These are phyloP conservation scores for Electrona antarctica DNA, from an alignment of 2,113 vertebrate species.

Conservation along the genomic window DNA sequence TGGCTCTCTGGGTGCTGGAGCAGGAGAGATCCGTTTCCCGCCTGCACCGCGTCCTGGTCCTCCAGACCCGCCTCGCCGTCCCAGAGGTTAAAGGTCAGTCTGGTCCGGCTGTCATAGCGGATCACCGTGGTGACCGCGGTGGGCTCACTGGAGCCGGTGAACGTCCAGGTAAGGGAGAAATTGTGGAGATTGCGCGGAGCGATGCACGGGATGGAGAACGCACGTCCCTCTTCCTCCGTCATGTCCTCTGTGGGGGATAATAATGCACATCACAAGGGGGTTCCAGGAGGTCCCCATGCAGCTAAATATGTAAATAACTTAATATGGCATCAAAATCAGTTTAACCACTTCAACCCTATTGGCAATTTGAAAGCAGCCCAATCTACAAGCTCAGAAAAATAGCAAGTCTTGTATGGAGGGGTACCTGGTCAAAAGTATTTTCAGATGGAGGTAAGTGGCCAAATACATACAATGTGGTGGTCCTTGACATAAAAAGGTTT, in stretches of 20 bases:
- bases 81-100: constrained; percentile 64
- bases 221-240: constrained; percentile 60
- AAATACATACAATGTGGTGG: no score
- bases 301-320: no score
- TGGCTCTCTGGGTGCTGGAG: constrained; percentile 57
- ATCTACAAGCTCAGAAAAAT: no score
- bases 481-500: no score
- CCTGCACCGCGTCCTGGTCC: constrained; percentile 61
- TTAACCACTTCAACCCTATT: no score
- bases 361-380: no score
- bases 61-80: constrained; percentile 67
- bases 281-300: background rate
- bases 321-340: no score
- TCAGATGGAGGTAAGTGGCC: no score
- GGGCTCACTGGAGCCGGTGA: constrained; percentile 54
- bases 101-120: constrained; percentile 70
- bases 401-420: no score
- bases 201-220: constrained; percentile 72
- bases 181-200: constrained; percentile 65
- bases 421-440: no score
- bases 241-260: constrained; percentile 59
- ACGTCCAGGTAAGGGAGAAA: constrained; percentile 78
- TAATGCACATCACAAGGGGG: no score
- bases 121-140: constrained; percentile 64
- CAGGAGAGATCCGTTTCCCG: constrained; percentile 73